phyloP scores from a whole-genome alignment of 1,140 invertebrate species.

The Conopomorpha cramerella region DNA sequence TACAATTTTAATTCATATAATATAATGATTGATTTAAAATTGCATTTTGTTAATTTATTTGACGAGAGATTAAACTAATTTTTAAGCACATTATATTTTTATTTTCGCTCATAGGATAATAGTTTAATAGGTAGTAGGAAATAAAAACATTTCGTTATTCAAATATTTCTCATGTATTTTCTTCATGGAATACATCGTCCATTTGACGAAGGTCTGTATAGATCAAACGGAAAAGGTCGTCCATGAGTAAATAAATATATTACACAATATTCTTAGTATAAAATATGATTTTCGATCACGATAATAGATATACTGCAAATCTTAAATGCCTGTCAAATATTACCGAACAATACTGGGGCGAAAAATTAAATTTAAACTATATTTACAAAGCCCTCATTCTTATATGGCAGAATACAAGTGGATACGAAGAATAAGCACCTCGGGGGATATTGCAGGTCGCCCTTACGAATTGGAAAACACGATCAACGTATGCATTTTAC shows the following conservation, averaged over 20 bases:
- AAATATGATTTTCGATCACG: too few species aligned
- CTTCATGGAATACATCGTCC: slow-evolving; percentile 47
- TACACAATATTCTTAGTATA: too few species aligned
- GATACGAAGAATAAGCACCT: too few species aligned
- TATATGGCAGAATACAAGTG: too few species aligned
- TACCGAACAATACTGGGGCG: slow-evolving; percentile 23
- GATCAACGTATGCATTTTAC: too few species aligned
- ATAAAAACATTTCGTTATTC: slow-evolving; percentile 8
- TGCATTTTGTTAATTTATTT: slow-evolving; percentile 51
- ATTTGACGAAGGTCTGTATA: slow-evolving; percentile 29
- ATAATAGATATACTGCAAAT: too few species aligned
- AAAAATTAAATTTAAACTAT: slow-evolving; percentile 20
- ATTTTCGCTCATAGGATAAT: too few species aligned
- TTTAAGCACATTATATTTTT: slow-evolving; percentile 18
- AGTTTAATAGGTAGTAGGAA: slow-evolving; percentile 10
- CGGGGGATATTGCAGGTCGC: too few species aligned
- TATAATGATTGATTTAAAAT: slow-evolving; percentile 21
- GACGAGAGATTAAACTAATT: slow-evolving; percentile 53
- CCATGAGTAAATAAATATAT: slow-evolving; percentile 49
- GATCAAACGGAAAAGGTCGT: slow-evolving; percentile 52
- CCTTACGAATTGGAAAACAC: too few species aligned
- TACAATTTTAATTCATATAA: slow-evolving; percentile 38
- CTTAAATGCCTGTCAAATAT: too few species aligned
- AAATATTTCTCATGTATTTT: slow-evolving; percentile 16
- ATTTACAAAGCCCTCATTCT: slow-evolving; percentile 38